Base-by-base conservation (phyloP, 2,888 invertebrate genomes). In the Pheosia gnoma region DNA sequence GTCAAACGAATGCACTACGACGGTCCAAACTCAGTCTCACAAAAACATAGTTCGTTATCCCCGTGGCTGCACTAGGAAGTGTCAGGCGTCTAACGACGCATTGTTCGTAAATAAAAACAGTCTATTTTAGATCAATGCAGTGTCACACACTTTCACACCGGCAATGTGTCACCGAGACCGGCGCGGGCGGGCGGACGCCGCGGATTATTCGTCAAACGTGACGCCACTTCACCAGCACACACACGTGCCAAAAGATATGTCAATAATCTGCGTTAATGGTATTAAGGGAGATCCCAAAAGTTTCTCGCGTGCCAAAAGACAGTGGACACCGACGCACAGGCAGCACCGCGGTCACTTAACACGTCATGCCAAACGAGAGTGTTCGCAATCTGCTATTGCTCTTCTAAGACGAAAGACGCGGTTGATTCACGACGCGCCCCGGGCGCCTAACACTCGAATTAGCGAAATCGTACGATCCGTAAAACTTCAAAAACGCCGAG, bases 61-160 rank as follows among this genome's bases (percentile, higher is more conserved):
- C 60, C 70, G 72, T 68, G 70, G 72, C 67, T 69, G 75, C 79
- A 78, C 78, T 77, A 81, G 80, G 82, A 84, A 83, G 79, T 77
- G 75, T 62, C 45, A 63, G 69, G 64, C 67, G 73, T 61, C 77
- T 71, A 74, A 68, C 66, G 75, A 64, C 70, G 78, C 81, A 88
- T 88, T 84, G 87, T 86, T 85, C 85, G 69, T 85, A 86, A 87
- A 86, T 86, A 85, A 86, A 85, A 85, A 85, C 80, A 11, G 78
- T 85, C 87, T 90, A 89, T 90, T 90, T 90, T 85, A 75, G 81
- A 86, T 84, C 75, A 77, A 84, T 85, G 86, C 86, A 80, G 82
- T 85, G 81, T 82, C 84, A 81, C 83, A 81, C 83, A 84, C 82
- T 85, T 84, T 84, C 86, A 83, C 86, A 79, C 72, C 77, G 78